These are phyloP conservation scores for Phoxinus dragarum DNA, from an alignment of 2,797 vertebrate genomes.

Conservation along the genomic window DNA sequence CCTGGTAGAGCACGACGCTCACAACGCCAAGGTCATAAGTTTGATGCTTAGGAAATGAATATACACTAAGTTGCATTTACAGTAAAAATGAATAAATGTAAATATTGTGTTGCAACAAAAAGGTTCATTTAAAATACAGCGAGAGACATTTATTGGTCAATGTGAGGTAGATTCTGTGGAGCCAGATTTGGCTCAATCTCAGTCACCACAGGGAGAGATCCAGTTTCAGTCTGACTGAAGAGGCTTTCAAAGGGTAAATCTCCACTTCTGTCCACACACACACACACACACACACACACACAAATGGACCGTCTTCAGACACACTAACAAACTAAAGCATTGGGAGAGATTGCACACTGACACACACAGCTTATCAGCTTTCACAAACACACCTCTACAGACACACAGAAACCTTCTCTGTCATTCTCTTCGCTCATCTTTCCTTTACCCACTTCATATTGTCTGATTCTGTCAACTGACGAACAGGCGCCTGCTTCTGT, in stretches of 20 bases:
- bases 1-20: neutral
- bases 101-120: conserved; percentile 5
- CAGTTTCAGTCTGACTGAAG: conserved; percentile 43
- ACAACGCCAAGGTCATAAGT: neutral
- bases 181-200: conserved; percentile 36
- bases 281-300: neutral
- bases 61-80: neutral
- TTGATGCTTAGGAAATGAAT: neutral
- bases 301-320: neutral
- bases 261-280: neutral
- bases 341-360: neutral
- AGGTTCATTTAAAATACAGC: conserved; percentile 21
- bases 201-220: conserved; percentile 52
- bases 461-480: conserved; percentile 61
- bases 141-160: conserved; percentile 15
- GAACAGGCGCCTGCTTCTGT: conserved; percentile 60
- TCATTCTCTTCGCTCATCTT: conserved; percentile 53
- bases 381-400: conserved; percentile 19
- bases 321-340: conserved; percentile 3
- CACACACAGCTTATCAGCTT: conserved; percentile 2
- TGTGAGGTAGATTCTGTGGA: conserved; percentile 11
- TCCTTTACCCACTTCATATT: conserved; percentile 62
- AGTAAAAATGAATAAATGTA: neutral
- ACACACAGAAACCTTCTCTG: conserved; percentile 44
- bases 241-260: conserved; percentile 33